A percentile compares a stretch with the other conserved stretches of the same genome.
phyloP scores from a whole-genome alignment of 35 echinoderm and acorn worm genomes.

The Amphiura filiformis region DNA sequence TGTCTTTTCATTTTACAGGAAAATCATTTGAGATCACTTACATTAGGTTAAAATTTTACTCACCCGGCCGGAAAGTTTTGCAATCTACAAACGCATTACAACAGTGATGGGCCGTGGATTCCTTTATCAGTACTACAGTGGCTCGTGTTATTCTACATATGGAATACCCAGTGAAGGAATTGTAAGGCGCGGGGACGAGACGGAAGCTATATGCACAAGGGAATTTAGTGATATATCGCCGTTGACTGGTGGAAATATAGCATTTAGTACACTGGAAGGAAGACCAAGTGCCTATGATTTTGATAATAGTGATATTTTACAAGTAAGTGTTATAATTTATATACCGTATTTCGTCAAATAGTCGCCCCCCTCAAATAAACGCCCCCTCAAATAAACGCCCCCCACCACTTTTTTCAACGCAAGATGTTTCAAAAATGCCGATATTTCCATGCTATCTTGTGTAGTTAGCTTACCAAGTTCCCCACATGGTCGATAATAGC shows the following conservation, averaged over 20 bases:
- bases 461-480: too few relatives aligned
- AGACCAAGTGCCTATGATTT: slow-evolving; percentile 89
- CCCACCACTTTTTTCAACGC: too few relatives aligned
- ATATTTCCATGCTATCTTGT: too few relatives aligned
- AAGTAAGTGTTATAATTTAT: slow-evolving; percentile 44
- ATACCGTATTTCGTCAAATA: too few relatives aligned
- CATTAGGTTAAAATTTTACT: slow-evolving; percentile 94
- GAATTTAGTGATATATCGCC: slow-evolving; percentile 98
- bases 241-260: slow-evolving; percentile 94
- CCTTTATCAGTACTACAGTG: slow-evolving; percentile 97
- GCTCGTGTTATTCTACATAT: slow-evolving; percentile 63
- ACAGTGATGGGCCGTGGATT: slow-evolving; percentile 73
- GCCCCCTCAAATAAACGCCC: too few relatives aligned
- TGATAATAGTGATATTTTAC: slow-evolving; percentile 93
- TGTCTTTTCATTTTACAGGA: slow-evolving; percentile 32
- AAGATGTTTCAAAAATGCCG: too few relatives aligned
- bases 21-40: slow-evolving; percentile 98
- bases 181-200: slow-evolving; percentile 67
- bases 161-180: slow-evolving; percentile 25
- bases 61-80: slow-evolving; percentile 94
- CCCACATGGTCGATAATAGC: too few relatives aligned
- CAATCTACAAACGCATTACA: slow-evolving; percentile 94
- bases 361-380: too few relatives aligned
- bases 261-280: slow-evolving; percentile 95
- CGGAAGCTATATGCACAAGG: slow-evolving; percentile 72